Evolutionary conservation across 2,113 vertebrate species (phyloP).

Genomic region (Crotalus horridus): DNA sequence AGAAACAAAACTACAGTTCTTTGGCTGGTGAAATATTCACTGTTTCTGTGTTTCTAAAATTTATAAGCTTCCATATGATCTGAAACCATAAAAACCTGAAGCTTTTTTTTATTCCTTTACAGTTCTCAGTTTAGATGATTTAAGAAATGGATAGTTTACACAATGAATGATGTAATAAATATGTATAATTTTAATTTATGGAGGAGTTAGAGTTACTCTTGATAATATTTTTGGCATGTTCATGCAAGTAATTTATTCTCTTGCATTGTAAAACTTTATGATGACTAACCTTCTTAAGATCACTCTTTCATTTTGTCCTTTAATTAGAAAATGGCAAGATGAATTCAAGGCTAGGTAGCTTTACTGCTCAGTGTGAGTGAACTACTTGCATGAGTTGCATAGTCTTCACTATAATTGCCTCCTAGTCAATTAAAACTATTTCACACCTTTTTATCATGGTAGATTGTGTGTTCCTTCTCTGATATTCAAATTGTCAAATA

Average conservation of each 20-base stretch:
- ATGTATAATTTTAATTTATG: not conserved
- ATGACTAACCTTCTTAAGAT: not conserved
- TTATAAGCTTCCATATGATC: not conserved
- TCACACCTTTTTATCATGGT: not conserved
- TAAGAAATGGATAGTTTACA: not conserved
- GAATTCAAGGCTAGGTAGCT: not conserved
- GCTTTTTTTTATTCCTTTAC: not conserved
- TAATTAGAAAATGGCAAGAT: not conserved
- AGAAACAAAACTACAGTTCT: not conserved
- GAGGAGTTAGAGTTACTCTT: not conserved
- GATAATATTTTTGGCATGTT: not conserved
- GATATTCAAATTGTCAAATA: not conserved
- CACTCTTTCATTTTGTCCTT: not conserved
- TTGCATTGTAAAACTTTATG: not conserved
- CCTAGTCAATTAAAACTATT: not conserved
- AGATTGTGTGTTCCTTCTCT: not conserved
- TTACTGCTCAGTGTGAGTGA: not conserved
- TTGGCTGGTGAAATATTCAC: not conserved
- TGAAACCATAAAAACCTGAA: not conserved
- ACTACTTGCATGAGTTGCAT: not conserved
- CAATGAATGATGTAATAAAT: not conserved
- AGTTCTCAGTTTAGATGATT: not conserved
- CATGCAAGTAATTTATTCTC: not conserved
- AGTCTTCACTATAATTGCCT: not conserved
- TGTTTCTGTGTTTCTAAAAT: not conserved